A percentile compares a stretch with the other conserved stretches of the same genome.
phyloP scores from a whole-genome alignment of 2,797 vertebrate genomes.

The Brotula barbata region DNA sequence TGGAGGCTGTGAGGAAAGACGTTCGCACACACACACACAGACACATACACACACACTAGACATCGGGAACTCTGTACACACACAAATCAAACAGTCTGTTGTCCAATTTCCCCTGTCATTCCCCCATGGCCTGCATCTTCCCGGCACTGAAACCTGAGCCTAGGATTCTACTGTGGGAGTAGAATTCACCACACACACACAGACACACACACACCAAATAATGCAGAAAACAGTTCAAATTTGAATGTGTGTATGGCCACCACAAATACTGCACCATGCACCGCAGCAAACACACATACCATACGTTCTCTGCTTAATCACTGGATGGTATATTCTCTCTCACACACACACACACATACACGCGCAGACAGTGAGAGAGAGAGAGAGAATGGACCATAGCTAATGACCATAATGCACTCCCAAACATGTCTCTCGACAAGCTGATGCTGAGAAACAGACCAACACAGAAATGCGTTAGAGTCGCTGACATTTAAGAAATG shows the following conservation, averaged over 20 bases:
- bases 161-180: conserved; percentile 57
- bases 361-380: conserved; percentile 33
- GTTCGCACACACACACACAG: conserved; percentile 30
- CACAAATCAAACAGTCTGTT: conserved; percentile 77
- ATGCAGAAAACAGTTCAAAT: conserved; percentile 28
- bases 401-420: conserved; percentile 74
- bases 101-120: conserved; percentile 77
- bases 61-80: conserved; percentile 48
- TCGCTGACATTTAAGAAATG: conserved; percentile 48
- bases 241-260: conserved; percentile 9
- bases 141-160: conserved; percentile 76
- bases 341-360: conserved; percentile 19
- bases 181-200: conserved; percentile 23
- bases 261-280: conserved; percentile 24
- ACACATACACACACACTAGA: conserved; percentile 33
- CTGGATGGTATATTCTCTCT: conserved; percentile 10
- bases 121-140: conserved; percentile 70
- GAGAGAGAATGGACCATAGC: conserved; percentile 58
- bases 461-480: conserved; percentile 40
- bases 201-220: conserved; percentile 20
- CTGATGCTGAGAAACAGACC: conserved; percentile 55
- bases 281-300: conserved; percentile 21
- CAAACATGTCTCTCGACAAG: conserved; percentile 65
- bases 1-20: conserved; percentile 65
- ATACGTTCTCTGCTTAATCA: conserved; percentile 2